Evolutionary conservation across 30 jellyfish, hydroid and myxozoan species (phyloP), one percentile per base, ranked within the genome.

Genomic region (Aurelia sp.): DNA sequence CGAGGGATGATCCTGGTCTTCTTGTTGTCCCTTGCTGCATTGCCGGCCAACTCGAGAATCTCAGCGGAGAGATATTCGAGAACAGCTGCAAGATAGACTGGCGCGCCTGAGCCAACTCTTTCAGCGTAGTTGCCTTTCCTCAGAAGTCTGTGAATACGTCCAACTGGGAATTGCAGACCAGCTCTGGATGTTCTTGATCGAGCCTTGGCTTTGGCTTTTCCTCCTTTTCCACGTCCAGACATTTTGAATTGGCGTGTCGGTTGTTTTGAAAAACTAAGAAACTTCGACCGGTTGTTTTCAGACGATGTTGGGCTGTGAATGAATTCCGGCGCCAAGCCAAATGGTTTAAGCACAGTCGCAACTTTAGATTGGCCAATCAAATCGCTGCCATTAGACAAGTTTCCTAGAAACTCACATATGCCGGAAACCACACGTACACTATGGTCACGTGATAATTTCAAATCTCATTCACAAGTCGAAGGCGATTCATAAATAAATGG

Each of bases 151-250:
- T 92, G 98, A 52, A 92, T 73, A 27, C 98, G 62, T 23, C 98
- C 98, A 59, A 92, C 98, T 16, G 98, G 98, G 67, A 92, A 92
- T 66, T 92, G 98, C 12, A 92, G 96, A 8, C 98, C 98, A 35
- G 98, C 98, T 59, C 97, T 70, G 10, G 92, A 50, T 11, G 98
- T 79, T 72, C 98, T 67, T 6, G 97, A 52, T 66, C 85, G 88
- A 2, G 97, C 78, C 68, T 87, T 92, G n/a, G 79, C 90, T 62
- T 77, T 88, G 0, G 66, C 86, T 72, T 88, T 88, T 61, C 98
- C 98, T 15, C 98, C 98, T 68, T 86, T 86, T n/a, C 98, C 98
- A 16, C 98, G 90, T 63, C 98, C 97, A 85, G 96, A 76, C 98
- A 92, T 92, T 53, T 41, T 90, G 91, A 19, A 4, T 19, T 16